Evolutionary conservation across 2,888 invertebrate species (phyloP), one percentile per base, ranked within the genome.

Genomic region (Spodoptera picta): DNA sequence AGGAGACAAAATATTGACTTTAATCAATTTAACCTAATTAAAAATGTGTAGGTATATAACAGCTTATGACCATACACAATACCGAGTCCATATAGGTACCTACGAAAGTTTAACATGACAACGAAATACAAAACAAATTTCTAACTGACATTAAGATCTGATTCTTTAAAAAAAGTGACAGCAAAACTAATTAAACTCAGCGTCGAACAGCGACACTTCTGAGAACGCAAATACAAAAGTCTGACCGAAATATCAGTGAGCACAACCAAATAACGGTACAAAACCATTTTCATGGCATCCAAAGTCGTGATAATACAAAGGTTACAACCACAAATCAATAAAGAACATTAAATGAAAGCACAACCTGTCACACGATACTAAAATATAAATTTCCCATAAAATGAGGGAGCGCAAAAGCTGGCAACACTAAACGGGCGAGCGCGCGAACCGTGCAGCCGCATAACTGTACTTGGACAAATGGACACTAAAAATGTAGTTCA

Each of bases 321-420:
- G 54, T 65, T 64, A 54, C 44, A 68, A 6, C 45, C 60, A 56
- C 62, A 65, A 70, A 73, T 76, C 77, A 67, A 76, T 77, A 76
- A 64, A 68, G 55, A 57, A 60, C 70, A 64, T 48, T 46, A 54
- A 80, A 78, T 64, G 75, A 79, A 79, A 79, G 77, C 79, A 63
- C 69, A 42, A 67, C 60, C 63, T 71, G 72, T 66, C 75, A 76
- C 69, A 65, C 60, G 56, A 63, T 59, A 66, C 52, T 52, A 57
- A 60, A 67, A 60, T 67, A 62, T 64, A 68, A 72, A 75, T 69
- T 60, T 65, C 63, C 79, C 66, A 77, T 77, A 75, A 81, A 82
- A 75, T 64, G 66, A 63, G 72, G 79, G 77, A 78, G 71, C 67
- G 73, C 59, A 56, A 69, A 65, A 62, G 70, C 46, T 75, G 64